Base-by-base conservation (phyloP, 2,113 vertebrate species). In the Poecile atricapillus region DNA sequence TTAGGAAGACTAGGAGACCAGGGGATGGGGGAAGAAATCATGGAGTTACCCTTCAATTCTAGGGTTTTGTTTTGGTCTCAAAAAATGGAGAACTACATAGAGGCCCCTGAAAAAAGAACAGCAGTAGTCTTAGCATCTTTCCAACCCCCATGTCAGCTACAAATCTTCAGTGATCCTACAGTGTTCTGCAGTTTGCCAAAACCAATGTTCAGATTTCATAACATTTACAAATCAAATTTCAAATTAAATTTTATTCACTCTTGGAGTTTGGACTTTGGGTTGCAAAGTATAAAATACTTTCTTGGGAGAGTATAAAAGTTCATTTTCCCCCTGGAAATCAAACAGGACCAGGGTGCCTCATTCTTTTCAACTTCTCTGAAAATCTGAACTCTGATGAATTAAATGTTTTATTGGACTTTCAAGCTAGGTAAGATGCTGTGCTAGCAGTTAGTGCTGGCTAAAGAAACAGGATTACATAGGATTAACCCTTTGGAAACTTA, bases 401-500 rank as follows among this genome's bases (percentile, higher is more conserved):
- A 64, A n/a, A 37, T 43, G 25, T 77, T 93, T 67, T 93, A 39
- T 25, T 86, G 90, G 44, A 77, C 12, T 95, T 49, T 67, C 23
- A 87, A 81, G 56, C 16, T 53, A 87, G 73, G 47, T 78, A 83
- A 92, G n/a, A 35, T 88, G 27, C 39, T 91, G 47, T 81, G 50
- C 63, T 39, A 39, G 39, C 39, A 39, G 39, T 39, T 39, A 39
- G 47, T 81, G 50, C 63, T 77, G 82, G 53, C 43, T 90, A 59
- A 83, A 69, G 87, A 90, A 96, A 83, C 46, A 68, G 47, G 86
- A 92, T 85, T 87, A 88, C 1, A 0, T 39, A 50, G 84, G 76
- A 93, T 94, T 95, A 90, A 97, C 71, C 56, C 63, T 92, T 83
- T 89, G 46, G 73, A 92, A 92, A 89, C 83, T 77, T 60, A 71